These are phyloP conservation scores for Laterallus jamaicensis DNA, from an alignment of 2,113 vertebrate species.

Conservation along the genomic window DNA sequence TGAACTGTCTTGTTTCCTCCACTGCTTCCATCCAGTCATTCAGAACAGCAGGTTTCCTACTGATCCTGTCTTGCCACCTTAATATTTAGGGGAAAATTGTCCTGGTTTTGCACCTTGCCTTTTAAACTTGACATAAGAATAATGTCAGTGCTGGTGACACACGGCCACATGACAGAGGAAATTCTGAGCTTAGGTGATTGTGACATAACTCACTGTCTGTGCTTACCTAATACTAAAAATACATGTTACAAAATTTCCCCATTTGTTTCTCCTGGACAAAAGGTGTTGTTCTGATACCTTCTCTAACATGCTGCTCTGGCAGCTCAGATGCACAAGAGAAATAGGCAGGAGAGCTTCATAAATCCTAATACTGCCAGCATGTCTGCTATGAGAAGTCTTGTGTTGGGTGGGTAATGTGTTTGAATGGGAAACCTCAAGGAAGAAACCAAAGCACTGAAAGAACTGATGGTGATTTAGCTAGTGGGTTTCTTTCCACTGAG, in stretches of 20 bases:
- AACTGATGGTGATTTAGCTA: neutral
- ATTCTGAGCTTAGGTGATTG: neutral
- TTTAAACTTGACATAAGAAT: neutral
- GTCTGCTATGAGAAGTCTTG: neutral
- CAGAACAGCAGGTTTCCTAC: neutral
- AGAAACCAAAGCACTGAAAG: neutral
- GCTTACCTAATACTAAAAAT: constrained; percentile 7
- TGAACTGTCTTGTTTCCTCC: neutral
- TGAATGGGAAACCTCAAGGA: neutral
- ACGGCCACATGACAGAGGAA: constrained; percentile 12
- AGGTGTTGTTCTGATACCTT: neutral
- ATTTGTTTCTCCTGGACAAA: neutral
- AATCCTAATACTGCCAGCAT: neutral
- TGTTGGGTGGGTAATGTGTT: neutral
- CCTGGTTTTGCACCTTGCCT: neutral
- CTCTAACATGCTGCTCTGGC: neutral
- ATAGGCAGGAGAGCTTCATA: neutral
- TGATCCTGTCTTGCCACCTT: neutral
- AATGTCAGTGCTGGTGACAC: neutral
- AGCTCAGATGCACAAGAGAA: neutral
- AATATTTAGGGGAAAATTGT: neutral
- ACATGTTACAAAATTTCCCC: neutral
- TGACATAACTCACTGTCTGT: constrained; percentile 32
- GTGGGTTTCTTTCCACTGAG: neutral
- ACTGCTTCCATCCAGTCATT: neutral